Evolutionary conservation across 2,797 vertebrate species (phyloP).

Genomic region (Distichodus sexfasciatus): DNA sequence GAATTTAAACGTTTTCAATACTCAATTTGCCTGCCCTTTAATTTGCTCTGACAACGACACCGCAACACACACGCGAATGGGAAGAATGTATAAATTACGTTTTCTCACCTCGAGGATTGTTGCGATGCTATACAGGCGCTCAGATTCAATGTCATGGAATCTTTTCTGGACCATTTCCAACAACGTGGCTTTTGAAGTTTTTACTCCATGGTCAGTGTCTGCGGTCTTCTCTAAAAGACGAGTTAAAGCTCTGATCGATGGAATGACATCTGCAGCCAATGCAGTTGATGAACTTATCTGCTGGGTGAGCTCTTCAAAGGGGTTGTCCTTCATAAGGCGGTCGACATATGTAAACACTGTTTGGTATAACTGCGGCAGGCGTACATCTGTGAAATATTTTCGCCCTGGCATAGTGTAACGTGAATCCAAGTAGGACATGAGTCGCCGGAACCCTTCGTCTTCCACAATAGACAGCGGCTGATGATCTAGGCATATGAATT

Average conservation of each 20-base stretch:
- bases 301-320: constrained; percentile 11
- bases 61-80: too few species aligned
- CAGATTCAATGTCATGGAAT: constrained; percentile 13
- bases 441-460: too few species aligned
- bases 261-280: not conserved
- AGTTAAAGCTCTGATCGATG: not conserved
- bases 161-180: constrained; percentile 8
- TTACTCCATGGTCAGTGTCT: constrained; percentile 18
- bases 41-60: too few species aligned
- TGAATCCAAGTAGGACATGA: too few species aligned
- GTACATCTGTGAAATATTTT: too few species aligned
- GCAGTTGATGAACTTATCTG: not conserved
- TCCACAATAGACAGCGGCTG: too few species aligned
- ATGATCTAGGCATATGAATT: too few species aligned
- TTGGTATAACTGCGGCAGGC: constrained; percentile 10
- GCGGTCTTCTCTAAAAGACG: constrained; percentile 1
- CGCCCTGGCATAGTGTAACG: too few species aligned
- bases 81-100: too few species aligned
- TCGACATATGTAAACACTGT: constrained; percentile 10
- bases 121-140: constrained; percentile 17
- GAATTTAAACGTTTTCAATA: too few species aligned
- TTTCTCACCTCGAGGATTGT: constrained; percentile 17
- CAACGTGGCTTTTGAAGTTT: constrained; percentile 14
- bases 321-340: constrained; percentile 1
- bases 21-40: too few species aligned